Conservation (phyloP, 1,140 invertebrate genomes). For the Atta cephalotes region DNA sequence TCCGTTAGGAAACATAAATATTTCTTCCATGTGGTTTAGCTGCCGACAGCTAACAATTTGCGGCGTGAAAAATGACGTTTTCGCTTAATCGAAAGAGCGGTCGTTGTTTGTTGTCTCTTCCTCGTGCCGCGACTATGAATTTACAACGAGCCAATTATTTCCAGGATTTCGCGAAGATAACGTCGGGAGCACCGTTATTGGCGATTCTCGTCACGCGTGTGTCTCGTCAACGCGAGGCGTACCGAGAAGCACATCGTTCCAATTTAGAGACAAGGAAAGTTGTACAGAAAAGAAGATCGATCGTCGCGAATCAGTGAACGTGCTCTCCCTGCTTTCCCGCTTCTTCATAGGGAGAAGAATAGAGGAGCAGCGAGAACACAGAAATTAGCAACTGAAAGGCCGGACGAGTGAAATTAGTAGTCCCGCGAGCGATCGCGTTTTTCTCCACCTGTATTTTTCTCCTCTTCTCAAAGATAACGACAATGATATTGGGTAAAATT, state of each 20-base stretch:
- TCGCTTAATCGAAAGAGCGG: constrained; percentile 39
- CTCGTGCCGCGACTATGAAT: constrained; percentile 34
- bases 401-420: constrained; percentile 43
- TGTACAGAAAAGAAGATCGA: constrained; percentile 25
- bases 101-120: constrained; percentile 18
- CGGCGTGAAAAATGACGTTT: constrained; percentile 3
- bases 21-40: constrained; percentile 11
- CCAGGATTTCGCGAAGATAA: constrained; percentile 15
- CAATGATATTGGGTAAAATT: constrained; percentile 35
- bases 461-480: not conserved
- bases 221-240: constrained; percentile 32
- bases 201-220: constrained; percentile 62
- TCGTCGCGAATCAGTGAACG: not conserved
- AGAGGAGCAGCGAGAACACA: constrained; percentile 51
- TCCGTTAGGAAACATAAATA: not conserved
- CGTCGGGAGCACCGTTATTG: constrained; percentile 6
- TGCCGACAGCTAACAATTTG: not conserved
- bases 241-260: constrained; percentile 51
- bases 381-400: constrained; percentile 46
- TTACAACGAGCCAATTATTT: constrained; percentile 68
- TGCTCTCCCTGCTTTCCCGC: not conserved
- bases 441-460: not conserved
- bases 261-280: constrained; percentile 65
- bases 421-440: constrained; percentile 42
- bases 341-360: constrained; percentile 27